phyloP scores from a whole-genome alignment of 2,113 vertebrate species.

The Rhagologus leucostigma region DNA sequence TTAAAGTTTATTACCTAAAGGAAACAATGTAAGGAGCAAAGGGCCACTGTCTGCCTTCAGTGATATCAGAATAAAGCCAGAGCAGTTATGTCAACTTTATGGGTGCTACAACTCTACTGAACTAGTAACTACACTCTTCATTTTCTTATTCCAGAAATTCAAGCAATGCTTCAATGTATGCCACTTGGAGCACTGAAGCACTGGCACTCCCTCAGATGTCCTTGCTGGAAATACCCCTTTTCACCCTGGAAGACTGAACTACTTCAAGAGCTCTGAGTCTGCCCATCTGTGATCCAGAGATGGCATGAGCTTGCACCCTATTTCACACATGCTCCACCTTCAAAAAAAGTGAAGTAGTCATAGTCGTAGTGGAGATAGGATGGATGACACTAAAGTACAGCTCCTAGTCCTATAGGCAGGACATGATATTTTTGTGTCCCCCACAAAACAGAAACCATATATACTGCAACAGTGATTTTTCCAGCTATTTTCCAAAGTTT shows the following conservation, averaged over 20 bases:
- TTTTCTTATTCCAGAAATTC: not conserved
- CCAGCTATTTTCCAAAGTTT: not conserved
- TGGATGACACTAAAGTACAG: not conserved
- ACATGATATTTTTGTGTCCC: not conserved
- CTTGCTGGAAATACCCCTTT: not conserved
- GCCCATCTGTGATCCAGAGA: fast-evolving
- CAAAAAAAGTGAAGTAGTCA: not conserved
- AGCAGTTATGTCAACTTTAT: not conserved
- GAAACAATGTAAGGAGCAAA: not conserved
- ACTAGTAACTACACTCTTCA: not conserved
- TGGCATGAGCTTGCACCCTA: not conserved
- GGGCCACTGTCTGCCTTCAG: not conserved
- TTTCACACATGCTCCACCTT: not conserved
- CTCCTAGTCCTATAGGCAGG: not conserved
- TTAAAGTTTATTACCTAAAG: not conserved
- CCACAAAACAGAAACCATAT: not conserved
- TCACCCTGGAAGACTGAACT: not conserved
- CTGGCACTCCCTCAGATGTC: not conserved
- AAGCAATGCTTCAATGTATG: not conserved
- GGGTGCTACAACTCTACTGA: not conserved
- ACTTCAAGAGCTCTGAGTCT: not conserved
- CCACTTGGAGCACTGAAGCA: not conserved
- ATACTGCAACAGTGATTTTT: not conserved
- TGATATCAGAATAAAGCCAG: not conserved
- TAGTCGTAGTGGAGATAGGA: not conserved